phyloP scores from a whole-genome alignment of 30 jellyfish, hydroid and myxozoan species.

The Pelagia noctiluca region DNA sequence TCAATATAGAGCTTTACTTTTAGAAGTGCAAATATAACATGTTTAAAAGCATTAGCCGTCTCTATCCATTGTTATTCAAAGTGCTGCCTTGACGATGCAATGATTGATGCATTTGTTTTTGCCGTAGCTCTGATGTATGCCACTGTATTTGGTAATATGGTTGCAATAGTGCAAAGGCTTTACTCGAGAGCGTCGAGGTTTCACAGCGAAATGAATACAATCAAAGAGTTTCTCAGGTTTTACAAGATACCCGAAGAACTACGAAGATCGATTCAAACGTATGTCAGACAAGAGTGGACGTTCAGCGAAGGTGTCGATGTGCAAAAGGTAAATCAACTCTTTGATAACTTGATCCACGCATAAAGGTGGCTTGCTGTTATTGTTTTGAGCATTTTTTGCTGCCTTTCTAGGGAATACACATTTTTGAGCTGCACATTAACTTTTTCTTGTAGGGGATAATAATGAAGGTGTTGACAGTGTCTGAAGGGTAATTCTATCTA shows the following conservation, averaged over 20 bases:
- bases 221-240: slow-evolving; percentile 80
- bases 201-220: slow-evolving; percentile 87
- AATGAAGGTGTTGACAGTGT: no score
- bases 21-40: no score
- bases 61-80: no score
- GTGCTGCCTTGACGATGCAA: no score
- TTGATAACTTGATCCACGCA: not conserved
- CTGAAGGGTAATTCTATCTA: no score
- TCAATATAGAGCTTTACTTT: no score
- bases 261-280: slow-evolving; percentile 77
- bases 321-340: slow-evolving; percentile 57
- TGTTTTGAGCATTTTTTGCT: not conserved
- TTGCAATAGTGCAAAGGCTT: slow-evolving; percentile 87
- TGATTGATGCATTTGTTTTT: no score
- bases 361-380: not conserved
- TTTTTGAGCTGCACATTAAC: no score
- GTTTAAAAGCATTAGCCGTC: no score
- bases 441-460: no score
- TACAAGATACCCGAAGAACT: slow-evolving; percentile 90
- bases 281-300: slow-evolving; percentile 91
- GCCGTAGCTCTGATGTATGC: slow-evolving; percentile 93
- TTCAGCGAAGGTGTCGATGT: slow-evolving; percentile 85
- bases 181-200: slow-evolving; percentile 84
- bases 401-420: no score
- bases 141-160: slow-evolving; percentile 96